These are phyloP conservation scores for Xanthia icteritia DNA, from an alignment of 2,888 invertebrate genomes.

Conservation along the genomic window DNA sequence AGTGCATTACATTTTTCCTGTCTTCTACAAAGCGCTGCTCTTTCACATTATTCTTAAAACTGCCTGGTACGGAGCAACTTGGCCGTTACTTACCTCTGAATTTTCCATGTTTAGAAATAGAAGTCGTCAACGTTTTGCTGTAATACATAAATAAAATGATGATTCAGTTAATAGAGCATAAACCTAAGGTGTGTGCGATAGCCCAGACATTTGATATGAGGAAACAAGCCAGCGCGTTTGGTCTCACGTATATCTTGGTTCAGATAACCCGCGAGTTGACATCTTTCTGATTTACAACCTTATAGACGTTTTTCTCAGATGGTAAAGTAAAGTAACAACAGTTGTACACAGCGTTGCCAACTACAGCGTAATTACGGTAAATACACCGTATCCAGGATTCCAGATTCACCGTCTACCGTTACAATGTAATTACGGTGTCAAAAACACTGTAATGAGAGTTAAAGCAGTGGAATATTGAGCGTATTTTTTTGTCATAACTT, in stretches of 20 bases:
- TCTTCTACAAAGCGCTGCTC: conserved; percentile 15
- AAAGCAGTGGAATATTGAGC: too few relatives aligned
- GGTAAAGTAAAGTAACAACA: conserved; percentile 61
- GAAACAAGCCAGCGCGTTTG: conserved; percentile 58
- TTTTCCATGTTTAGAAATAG: conserved; percentile 30
- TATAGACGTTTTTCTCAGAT: conserved; percentile 53
- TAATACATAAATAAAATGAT: conserved; percentile 13
- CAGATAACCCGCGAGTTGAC: conserved; percentile 70
- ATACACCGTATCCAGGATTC: too few relatives aligned
- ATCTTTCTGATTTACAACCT: conserved; percentile 68
- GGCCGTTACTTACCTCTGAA: conserved; percentile 11
- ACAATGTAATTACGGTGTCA: too few relatives aligned
- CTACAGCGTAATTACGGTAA: too few relatives aligned
- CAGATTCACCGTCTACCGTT: too few relatives aligned
- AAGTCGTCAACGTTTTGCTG: conserved; percentile 13
- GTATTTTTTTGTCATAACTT: too few relatives aligned
- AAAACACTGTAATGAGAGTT: too few relatives aligned
- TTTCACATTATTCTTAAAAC: conserved; percentile 36
- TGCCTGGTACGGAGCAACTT: conserved; percentile 27
- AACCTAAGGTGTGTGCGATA: conserved; percentile 45
- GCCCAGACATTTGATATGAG: conserved; percentile 60
- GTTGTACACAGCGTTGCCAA: conserved; percentile 4
- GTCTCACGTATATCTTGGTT: conserved; percentile 73
- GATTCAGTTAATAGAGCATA: conserved; percentile 48
- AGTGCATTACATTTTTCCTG: conserved; percentile 29